These are phyloP conservation scores for Magallana ariakensis DNA, from an alignment of 1,140 invertebrate genomes.

Conservation along the genomic window DNA sequence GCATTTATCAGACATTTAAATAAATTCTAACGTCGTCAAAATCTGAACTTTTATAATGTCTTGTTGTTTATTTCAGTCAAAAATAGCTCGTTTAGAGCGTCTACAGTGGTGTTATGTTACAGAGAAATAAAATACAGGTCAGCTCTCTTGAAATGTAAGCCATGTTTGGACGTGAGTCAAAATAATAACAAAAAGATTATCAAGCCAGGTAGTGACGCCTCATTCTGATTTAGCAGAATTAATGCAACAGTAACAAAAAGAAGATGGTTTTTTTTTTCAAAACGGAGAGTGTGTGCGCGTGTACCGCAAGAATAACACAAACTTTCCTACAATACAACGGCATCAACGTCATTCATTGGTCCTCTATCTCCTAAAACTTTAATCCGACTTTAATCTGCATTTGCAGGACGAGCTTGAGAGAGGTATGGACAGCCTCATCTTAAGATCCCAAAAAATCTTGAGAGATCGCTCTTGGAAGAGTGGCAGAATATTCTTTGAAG, in stretches of 20 bases:
- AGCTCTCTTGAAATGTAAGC: too few relatives aligned
- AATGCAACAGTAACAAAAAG: neutral
- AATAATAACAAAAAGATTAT: too few relatives aligned
- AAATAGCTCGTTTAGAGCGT: too few relatives aligned
- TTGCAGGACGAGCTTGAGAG: neutral
- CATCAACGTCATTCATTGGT: neutral
- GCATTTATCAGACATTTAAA: too few relatives aligned
- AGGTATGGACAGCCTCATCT: neutral
- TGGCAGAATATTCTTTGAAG: neutral
- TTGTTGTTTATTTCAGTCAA: too few relatives aligned
- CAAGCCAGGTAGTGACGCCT: neutral
- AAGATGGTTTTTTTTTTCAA: neutral
- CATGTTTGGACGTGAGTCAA: too few relatives aligned
- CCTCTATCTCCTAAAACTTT: neutral
- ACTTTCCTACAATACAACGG: neutral
- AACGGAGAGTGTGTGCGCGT: slow-evolving; percentile 25
- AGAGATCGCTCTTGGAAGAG: neutral
- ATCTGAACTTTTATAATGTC: too few relatives aligned
- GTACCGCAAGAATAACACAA: slow-evolving; percentile 8
- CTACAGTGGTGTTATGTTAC: too few relatives aligned
- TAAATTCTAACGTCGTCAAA: too few relatives aligned
- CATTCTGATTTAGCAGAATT: neutral
- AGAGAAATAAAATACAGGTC: too few relatives aligned
- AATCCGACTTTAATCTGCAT: neutral
- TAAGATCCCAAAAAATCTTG: neutral